Percentiles rank a stretch among this genome's conserved stretches.
phyloP scores from a whole-genome alignment of 2,113 vertebrate species.

The Trachemys scripta region DNA sequence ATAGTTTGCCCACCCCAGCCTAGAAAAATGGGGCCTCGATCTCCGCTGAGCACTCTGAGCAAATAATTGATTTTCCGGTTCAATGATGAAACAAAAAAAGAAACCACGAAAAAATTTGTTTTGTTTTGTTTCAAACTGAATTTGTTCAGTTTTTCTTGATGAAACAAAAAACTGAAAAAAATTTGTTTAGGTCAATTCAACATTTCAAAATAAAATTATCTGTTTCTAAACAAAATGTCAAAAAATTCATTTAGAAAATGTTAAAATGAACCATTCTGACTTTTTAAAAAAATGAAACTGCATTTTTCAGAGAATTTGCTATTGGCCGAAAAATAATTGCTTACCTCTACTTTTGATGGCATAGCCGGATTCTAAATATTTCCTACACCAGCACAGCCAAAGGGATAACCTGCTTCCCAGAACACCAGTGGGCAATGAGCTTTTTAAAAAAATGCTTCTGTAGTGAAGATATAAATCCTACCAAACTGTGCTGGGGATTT shows the following conservation, averaged over 20 bases:
- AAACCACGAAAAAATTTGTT: too few species aligned
- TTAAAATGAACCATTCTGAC: background rate
- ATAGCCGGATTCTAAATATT: background rate
- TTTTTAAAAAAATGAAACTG: background rate
- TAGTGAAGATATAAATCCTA: slow-evolving; percentile 5
- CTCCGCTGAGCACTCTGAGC: too few species aligned
- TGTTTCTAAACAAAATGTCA: background rate
- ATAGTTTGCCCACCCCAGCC: too few species aligned
- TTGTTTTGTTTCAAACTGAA: background rate
- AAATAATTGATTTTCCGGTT: background rate
- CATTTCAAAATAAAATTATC: background rate
- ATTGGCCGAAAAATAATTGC: background rate
- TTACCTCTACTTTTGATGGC: background rate
- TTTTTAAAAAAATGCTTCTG: background rate
- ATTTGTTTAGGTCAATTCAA: background rate
- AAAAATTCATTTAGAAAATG: background rate
- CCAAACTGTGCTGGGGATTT: background rate
- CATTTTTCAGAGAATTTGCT: background rate
- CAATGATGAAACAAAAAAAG: background rate
- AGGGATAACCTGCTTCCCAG: background rate
- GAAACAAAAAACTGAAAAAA: background rate
- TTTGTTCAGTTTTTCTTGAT: background rate
- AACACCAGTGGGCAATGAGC: background rate
- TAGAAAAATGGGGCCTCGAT: background rate
- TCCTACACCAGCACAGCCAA: rapidly evolving